Evolutionary conservation across 2,888 invertebrate genomes (phyloP).

Genomic region (Electrophaes corylata): DNA sequence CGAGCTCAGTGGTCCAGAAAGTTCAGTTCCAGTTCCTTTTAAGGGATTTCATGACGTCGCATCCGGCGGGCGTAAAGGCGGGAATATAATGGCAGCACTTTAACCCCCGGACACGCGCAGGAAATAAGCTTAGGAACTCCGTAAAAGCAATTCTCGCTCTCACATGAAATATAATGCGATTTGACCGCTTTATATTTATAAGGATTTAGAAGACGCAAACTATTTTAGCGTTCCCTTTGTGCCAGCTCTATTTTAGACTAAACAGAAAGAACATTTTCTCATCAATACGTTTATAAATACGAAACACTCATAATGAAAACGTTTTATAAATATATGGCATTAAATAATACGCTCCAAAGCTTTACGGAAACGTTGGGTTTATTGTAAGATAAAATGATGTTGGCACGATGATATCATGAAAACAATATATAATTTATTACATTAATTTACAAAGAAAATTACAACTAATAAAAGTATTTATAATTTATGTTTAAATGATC

Average conservation of each 20-base stretch:
- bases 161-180: conserved; percentile 80
- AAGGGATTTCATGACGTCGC: conserved; percentile 60
- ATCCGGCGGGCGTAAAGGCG: conserved; percentile 56
- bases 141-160: conserved; percentile 81
- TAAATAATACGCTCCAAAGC: not conserved
- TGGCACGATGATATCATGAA: conserved; percentile 1
- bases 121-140: conserved; percentile 84
- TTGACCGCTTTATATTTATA: conserved; percentile 81
- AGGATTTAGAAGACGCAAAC: conserved; percentile 69
- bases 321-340: no score
- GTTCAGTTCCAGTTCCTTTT: conserved; percentile 66
- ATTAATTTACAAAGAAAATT: no score
- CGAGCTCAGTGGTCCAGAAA: conserved; percentile 70
- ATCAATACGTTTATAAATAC: not conserved
- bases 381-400: not conserved
- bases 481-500: no score
- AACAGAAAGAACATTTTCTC: not conserved
- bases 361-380: not conserved
- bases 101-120: conserved; percentile 76
- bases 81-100: conserved; percentile 79
- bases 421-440: conserved; percentile 1
- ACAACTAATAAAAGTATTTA: no score
- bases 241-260: conserved; percentile 16
- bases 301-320: no score
- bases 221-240: conserved; percentile 58